Percentiles rank a stretch among this genome's conserved stretches.
Conservation (phyloP, 1,140 invertebrate genomes). For the Drosophila murphyi region DNA sequence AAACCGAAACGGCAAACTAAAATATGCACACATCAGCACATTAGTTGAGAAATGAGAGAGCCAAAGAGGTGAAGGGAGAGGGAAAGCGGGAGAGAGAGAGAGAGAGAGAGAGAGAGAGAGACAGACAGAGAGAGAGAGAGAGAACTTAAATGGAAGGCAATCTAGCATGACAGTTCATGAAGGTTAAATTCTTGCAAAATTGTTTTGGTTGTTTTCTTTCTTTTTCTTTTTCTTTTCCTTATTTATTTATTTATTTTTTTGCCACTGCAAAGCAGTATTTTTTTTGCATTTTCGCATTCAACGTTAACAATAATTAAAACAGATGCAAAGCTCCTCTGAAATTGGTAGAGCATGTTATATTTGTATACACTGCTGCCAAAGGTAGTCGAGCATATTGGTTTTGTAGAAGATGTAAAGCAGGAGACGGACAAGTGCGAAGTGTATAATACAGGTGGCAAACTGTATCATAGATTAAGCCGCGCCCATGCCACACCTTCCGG, state of each 20-base stretch:
- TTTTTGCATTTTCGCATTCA: neutral
- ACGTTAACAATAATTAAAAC: conserved; percentile 63
- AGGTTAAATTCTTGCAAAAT: conserved; percentile 79
- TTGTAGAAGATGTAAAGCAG: too few species aligned
- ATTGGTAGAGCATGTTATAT: conserved; percentile 64
- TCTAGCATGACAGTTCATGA: conserved; percentile 77
- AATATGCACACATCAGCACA: conserved; percentile 61
- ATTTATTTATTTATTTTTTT: neutral
- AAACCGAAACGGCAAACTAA: conserved; percentile 25
- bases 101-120: neutral
- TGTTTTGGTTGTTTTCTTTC: conserved; percentile 35
- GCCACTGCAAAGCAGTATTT: neutral
- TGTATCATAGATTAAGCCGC: too few species aligned
- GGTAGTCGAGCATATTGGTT: too few species aligned
- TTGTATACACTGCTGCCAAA: neutral
- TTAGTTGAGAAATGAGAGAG: conserved; percentile 8
- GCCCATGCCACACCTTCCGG: too few species aligned
- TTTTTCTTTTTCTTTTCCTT: conserved; percentile 4
- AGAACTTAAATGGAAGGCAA: conserved; percentile 46
- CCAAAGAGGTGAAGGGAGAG: too few species aligned
- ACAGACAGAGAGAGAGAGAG: neutral
- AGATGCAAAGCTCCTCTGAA: conserved; percentile 54
- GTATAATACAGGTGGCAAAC: too few species aligned
- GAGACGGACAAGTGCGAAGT: too few species aligned
- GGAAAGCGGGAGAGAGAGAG: neutral